Base-by-base conservation (phyloP, 1,140 invertebrate genomes). In the Penaeus vannamei region DNA sequence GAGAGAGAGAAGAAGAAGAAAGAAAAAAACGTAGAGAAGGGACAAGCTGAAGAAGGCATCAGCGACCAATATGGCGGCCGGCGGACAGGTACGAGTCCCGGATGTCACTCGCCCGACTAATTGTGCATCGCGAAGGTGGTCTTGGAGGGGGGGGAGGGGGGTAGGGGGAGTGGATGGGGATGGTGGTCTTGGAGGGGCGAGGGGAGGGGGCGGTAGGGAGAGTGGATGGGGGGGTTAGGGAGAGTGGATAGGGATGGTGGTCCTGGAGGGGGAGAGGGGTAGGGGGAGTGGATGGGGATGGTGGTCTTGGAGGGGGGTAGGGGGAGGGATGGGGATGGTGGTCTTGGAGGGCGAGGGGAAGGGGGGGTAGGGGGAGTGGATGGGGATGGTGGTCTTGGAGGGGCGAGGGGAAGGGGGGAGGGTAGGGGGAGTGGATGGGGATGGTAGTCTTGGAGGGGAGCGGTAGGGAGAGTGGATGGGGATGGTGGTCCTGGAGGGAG, bases 21-120 rank as follows among this genome's bases (percentile, higher is more conserved):
- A 17, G 14, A 53, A 17, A 2, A 53, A 12, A 53, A 53, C 53
- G 53, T 14, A 53, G 53, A 53, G 17, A 53, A 53, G 17, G 53
- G 22, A 69, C 23, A 69, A 36, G 36, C 19, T 26, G 26, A 42
- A 60, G 85, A 81, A 80, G 76, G 77, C 77, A 61, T 79, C 72
- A 86, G n/a, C 60, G 46, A 62, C 85, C 85, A 86, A 86, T 86
- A 86, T 64, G 85, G 85, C 61, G 76, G 60, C 19, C 46, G 60
- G 53, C 2, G 76, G 85, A 86, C 85, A 86, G 85, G 85, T 86
- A 86, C 85, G 76, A 86, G 85, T 17, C n/a, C 76, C 76, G n/a
- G 59, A 60, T 77, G 60, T 86, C 85, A 86, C 85, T 80, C 80
- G 59, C 26, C 5, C 29, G 76, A 86, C 85, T 86, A 86, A 80